Base-by-base conservation (phyloP, 2,113 vertebrate genomes). In the Pteropus alecto region DNA sequence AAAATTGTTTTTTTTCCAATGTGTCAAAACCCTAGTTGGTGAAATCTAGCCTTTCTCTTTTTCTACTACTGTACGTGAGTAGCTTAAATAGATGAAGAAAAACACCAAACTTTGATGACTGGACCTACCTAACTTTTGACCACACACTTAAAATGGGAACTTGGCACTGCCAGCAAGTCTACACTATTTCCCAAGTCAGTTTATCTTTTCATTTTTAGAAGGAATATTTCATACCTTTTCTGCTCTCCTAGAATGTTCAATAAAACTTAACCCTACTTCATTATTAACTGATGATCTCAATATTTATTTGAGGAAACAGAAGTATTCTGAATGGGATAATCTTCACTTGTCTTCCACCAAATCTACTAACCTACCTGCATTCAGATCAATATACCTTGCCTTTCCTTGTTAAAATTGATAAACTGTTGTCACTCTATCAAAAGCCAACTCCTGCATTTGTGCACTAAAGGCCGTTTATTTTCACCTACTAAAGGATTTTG, bases 231-330 rank as follows among this genome's bases (percentile, higher is more conserved):
- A 90, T 4, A 89, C 5, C 10, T 43, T 84, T 95, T 85, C 7
- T 9, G 41, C 0, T 48, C 33, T 74, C 67, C 24, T 33, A 8
- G 89, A 90, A 68, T 79, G 65, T 7, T 10, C 19, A 83, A 7
- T 19, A 86, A 90, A 33, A 70, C 6, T 8, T 60, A 89, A 60
- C 26, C 30, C 3, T 54, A 30, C 26, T 81, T 88, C 46, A 38
- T 82, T 87, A 87, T 46, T 43, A 81, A 56, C 11, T 28, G n/a
- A 90, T 70, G 46, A 86, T 15, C 21, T 95, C 65, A 71, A 54
- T 48, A 91, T 63, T 91, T 92, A 94, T 76, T n/a, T 90, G 70
- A 87, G 30, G 95, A 96, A 96, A 18, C 43, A 82, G 61, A 93
- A 79, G 15, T 14, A 76, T 94, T 93, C 79, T 56, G n/a, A 90